phyloP scores from a whole-genome alignment of 2,888 invertebrate species.

The Linnaemya tessellans region DNA sequence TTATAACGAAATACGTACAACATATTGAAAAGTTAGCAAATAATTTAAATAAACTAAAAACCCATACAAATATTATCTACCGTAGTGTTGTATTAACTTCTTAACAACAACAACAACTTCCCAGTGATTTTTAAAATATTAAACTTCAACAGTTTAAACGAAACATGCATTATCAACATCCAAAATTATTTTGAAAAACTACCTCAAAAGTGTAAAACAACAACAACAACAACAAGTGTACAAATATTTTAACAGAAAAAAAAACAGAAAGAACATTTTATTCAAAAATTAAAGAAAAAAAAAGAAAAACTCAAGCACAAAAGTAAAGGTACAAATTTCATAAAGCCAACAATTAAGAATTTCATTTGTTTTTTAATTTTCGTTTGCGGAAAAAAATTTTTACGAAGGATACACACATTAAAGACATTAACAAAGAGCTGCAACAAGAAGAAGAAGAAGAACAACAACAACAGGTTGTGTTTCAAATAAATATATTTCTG shows the following conservation, averaged over 20 bases:
- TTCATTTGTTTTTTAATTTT: conserved; percentile 66
- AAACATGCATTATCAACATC: conserved; percentile 65
- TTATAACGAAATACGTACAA: conserved; percentile 66
- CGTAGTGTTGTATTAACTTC: conserved; percentile 37
- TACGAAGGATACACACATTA: conserved; percentile 72
- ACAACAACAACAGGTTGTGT: conserved; percentile 11
- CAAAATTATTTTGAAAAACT: conserved; percentile 74
- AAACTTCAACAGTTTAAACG: conserved; percentile 36
- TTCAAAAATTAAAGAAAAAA: conserved; percentile 52
- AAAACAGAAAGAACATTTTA: conserved; percentile 57
- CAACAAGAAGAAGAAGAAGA: too few species aligned
- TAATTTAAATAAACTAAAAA: conserved; percentile 15
- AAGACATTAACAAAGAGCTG: background rate
- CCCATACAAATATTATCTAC: conserved; percentile 9
- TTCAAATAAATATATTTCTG: conserved; percentile 21
- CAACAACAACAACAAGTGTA: conserved; percentile 75
- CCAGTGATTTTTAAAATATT: conserved; percentile 55
- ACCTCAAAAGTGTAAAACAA: conserved; percentile 74
- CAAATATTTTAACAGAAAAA: conserved; percentile 71
- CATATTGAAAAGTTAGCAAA: conserved; percentile 21
- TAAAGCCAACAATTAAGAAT: conserved; percentile 64
- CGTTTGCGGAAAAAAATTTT: conserved; percentile 51
- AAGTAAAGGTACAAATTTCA: conserved; percentile 72
- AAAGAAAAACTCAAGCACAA: conserved; percentile 73
- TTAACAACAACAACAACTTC: conserved; percentile 33